Evolutionary conservation across 2,888 invertebrate species (phyloP).

Genomic region (Microplitis deprimator): DNA sequence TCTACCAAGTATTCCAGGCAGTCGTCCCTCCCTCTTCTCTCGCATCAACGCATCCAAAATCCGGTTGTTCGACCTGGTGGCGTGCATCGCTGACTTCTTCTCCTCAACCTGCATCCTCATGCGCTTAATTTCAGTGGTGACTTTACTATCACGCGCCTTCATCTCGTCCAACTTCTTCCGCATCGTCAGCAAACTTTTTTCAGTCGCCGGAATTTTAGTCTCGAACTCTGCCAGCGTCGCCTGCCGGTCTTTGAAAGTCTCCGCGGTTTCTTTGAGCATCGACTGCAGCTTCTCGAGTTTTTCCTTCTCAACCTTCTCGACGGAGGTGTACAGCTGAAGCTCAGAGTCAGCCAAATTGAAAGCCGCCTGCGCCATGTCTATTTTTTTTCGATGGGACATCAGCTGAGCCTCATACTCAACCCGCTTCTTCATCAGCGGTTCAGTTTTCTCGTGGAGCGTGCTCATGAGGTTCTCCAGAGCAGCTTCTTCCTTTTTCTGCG

Average conservation of each 20-base stretch:
- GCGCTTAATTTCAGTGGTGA: constrained; percentile 72
- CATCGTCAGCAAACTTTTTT: constrained; percentile 72
- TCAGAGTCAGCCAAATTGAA: constrained; percentile 82
- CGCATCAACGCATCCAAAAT: constrained; percentile 86
- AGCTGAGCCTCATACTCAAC: constrained; percentile 80
- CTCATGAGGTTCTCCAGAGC: constrained; percentile 72
- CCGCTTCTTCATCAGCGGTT: constrained; percentile 80
- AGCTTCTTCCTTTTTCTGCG: constrained; percentile 73
- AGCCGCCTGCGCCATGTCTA: constrained; percentile 80
- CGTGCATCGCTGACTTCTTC: constrained; percentile 80
- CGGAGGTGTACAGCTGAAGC: constrained; percentile 81
- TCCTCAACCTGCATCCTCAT: constrained; percentile 78
- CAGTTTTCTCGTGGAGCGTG: constrained; percentile 74
- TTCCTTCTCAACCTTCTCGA: constrained; percentile 76
- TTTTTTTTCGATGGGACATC: constrained; percentile 79
- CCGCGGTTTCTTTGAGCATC: constrained; percentile 72
- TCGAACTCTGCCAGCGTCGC: constrained; percentile 65
- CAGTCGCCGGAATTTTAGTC: constrained; percentile 73
- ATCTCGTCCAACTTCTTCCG: constrained; percentile 74
- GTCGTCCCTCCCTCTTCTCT: constrained; percentile 82
- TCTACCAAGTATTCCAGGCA: constrained; percentile 92
- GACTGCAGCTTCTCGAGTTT: constrained; percentile 76
- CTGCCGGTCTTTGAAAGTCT: constrained; percentile 72
- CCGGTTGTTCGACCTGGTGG: constrained; percentile 79
- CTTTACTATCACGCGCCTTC: constrained; percentile 73